Conservation (phyloP, 1,140 invertebrate species). For the Lineus longissimus region DNA sequence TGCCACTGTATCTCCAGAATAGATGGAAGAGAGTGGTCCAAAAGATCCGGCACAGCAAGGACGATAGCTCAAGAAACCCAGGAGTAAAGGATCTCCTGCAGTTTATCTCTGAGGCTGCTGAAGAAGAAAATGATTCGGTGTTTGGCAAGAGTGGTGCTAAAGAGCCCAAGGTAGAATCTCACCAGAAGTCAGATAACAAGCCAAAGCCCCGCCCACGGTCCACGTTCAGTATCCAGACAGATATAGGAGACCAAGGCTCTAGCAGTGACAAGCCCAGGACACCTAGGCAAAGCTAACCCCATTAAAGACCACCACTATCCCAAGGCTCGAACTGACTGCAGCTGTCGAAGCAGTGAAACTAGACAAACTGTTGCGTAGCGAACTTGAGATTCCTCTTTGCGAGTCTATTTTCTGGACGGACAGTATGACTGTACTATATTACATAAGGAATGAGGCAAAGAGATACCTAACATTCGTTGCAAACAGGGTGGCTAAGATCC, state of each 20-base stretch:
- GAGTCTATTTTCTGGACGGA: slow-evolving; percentile 11
- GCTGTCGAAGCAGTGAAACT: slow-evolving; percentile 9
- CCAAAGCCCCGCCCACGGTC: too few relatives aligned
- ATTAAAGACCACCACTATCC: too few relatives aligned
- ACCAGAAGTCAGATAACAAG: too few relatives aligned
- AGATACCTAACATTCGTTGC: too few relatives aligned
- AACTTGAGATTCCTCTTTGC: not conserved
- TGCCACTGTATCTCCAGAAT: not conserved
- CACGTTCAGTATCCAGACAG: too few relatives aligned
- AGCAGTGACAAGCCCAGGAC: too few relatives aligned
- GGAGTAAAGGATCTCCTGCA: not conserved
- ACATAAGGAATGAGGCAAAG: slow-evolving; percentile 1
- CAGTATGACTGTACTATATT: too few relatives aligned
- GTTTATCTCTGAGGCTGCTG: not conserved
- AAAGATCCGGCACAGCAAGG: too few relatives aligned
- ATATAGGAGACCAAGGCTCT: too few relatives aligned
- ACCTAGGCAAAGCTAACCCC: slow-evolving; percentile 9
- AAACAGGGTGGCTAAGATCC: slow-evolving; percentile 1
- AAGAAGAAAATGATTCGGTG: slow-evolving; percentile 2
- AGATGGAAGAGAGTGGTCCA: too few relatives aligned
- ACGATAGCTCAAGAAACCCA: not conserved
- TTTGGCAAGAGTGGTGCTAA: not conserved
- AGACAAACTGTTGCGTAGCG: slow-evolving; percentile 5
- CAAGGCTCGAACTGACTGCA: too few relatives aligned
- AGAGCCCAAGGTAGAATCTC: not conserved